Conservation (phyloP, 2,797 vertebrate genomes). For the Pseudomugil gertrudae region DNA sequence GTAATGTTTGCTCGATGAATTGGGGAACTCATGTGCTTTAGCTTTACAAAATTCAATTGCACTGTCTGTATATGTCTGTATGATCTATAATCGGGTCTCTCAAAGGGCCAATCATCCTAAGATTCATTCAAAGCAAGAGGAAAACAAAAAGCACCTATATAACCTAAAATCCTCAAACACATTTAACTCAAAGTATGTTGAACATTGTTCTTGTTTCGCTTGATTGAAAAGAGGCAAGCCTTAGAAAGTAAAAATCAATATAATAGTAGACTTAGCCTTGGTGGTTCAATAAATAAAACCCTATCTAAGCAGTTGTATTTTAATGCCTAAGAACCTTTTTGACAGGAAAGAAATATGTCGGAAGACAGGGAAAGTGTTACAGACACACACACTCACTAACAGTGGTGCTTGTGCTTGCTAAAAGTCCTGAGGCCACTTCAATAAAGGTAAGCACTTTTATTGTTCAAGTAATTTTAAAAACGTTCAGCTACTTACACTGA, state of each 20-base stretch:
- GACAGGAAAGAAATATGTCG: conserved; percentile 26
- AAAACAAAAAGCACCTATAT: conserved; percentile 23
- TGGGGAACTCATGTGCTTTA: conserved; percentile 33
- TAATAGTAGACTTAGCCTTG: conserved; percentile 47
- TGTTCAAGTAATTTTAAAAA: background rate
- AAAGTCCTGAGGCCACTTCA: conserved; percentile 30
- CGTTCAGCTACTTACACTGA: background rate
- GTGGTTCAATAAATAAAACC: conserved; percentile 38
- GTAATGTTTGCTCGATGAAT: conserved; percentile 52
- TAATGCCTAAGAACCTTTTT: conserved; percentile 37
- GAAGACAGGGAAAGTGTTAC: conserved; percentile 16
- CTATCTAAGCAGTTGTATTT: conserved; percentile 34
- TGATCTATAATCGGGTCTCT: conserved; percentile 48
- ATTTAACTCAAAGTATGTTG: conserved; percentile 25
- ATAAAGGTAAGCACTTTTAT: conserved; percentile 9
- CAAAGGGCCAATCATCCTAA: conserved; percentile 25
- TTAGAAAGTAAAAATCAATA: conserved; percentile 64
- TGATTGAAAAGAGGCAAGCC: conserved; percentile 52
- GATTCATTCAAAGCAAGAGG: conserved; percentile 24
- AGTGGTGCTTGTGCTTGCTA: conserved; percentile 28
- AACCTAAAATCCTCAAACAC: background rate
- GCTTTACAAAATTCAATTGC: conserved; percentile 60
- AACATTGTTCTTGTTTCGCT: conserved; percentile 34
- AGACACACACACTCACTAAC: background rate
- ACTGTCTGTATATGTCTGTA: conserved; percentile 40